Percentiles rank a stretch among this genome's conserved stretches.
Conservation (phyloP, 2,888 invertebrate genomes). For the Protonemura montana region DNA sequence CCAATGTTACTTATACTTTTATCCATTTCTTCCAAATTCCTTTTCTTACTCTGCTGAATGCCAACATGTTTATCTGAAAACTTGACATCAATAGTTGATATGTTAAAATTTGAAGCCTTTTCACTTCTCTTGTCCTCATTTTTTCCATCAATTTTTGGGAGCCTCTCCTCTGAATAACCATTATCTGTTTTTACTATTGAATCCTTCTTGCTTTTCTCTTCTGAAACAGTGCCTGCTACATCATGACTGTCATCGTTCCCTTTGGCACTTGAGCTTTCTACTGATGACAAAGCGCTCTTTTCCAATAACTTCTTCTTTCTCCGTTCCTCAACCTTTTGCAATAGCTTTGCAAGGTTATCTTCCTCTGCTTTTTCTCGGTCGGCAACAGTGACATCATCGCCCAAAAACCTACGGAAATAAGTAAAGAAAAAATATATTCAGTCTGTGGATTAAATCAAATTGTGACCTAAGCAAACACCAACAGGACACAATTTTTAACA, state of each 20-base stretch:
- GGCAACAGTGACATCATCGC: background rate
- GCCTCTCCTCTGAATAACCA: no score
- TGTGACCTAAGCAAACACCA: no score
- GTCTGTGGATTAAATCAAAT: no score
- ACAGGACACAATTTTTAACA: no score
- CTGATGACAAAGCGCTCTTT: slow-evolving; percentile 44
- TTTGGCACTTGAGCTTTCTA: slow-evolving; percentile 53
- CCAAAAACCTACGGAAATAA: slow-evolving; percentile 36
- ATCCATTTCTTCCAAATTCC: slow-evolving; percentile 15
- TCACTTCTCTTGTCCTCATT: slow-evolving; percentile 52
- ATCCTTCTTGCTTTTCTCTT: background rate
- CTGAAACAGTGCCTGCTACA: background rate
- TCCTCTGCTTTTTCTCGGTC: slow-evolving; percentile 15
- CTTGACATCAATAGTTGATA: background rate
- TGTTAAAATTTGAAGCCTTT: slow-evolving; percentile 1
- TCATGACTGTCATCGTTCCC: slow-evolving; percentile 30
- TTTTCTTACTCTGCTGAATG: background rate
- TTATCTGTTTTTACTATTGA: background rate
- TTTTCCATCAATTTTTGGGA: slow-evolving; percentile 30
- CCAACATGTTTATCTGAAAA: no score
- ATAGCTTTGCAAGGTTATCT: slow-evolving; percentile 44
- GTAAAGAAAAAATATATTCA: background rate
- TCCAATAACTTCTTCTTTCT: slow-evolving; percentile 38
- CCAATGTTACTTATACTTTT: background rate
- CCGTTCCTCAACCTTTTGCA: slow-evolving; percentile 47